Percentiles rank a stretch among this genome's conserved stretches.
Evolutionary conservation across 1,140 invertebrate species (phyloP).

Genomic region (Chironomus tepperi): DNA sequence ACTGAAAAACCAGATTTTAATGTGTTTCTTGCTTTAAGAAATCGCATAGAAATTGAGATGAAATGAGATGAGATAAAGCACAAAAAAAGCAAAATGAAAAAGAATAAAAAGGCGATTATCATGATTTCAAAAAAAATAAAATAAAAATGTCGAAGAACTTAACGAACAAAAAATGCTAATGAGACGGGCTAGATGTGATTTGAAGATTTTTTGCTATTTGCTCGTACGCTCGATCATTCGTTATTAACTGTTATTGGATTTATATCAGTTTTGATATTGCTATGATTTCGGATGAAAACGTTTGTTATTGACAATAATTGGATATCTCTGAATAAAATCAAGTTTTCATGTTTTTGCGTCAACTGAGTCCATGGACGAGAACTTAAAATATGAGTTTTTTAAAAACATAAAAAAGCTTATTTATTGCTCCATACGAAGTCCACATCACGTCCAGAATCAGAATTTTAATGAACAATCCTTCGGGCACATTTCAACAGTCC

Average conservation of each 20-base stretch:
- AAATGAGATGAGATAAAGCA: not conserved
- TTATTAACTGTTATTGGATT: conserved; percentile 2
- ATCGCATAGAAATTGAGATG: not conserved
- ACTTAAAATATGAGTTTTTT: too few species aligned
- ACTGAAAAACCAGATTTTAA: not conserved
- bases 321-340: not conserved
- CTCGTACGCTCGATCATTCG: not conserved
- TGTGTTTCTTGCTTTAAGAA: not conserved
- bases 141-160: conserved; percentile 1
- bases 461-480: too few species aligned
- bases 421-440: not conserved
- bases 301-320: conserved; percentile 2
- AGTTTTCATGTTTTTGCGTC: not conserved
- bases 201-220: not conserved
- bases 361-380: too few species aligned
- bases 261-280: conserved; percentile 6
- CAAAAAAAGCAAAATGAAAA: not conserved
- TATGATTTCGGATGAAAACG: not conserved
- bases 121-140: conserved; percentile 5
- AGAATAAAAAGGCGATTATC: conserved; percentile 2
- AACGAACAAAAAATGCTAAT: conserved; percentile 11
- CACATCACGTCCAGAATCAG: not conserved
- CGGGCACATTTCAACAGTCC: not conserved
- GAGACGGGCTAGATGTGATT: conserved; percentile 3
- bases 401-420: not conserved